A percentile compares a stretch with the other conserved stretches of the same genome.
phyloP scores from a whole-genome alignment of 2,113 vertebrate genomes.

The Oxyruncus cristatus region DNA sequence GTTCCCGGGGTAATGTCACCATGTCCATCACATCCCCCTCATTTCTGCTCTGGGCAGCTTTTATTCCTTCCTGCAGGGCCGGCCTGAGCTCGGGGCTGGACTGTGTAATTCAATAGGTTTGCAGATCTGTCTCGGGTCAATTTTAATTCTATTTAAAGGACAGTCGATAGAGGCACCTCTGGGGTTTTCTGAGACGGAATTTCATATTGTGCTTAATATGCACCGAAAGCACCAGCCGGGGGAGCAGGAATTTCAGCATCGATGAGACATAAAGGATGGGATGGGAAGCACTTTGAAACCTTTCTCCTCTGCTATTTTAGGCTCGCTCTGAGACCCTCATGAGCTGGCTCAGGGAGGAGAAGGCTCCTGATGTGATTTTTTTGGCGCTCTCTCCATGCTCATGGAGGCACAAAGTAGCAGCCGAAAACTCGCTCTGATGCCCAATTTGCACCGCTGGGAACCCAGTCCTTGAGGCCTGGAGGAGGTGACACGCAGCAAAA shows the following conservation, averaged over 20 bases:
- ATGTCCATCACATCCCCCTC: background rate
- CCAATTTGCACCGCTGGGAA: background rate
- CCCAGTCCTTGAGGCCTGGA: background rate
- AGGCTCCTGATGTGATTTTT: background rate
- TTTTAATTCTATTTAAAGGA: constrained; percentile 82
- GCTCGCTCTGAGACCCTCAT: background rate
- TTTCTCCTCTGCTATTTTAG: constrained; percentile 18
- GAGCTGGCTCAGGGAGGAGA: background rate
- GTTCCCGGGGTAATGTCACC: background rate
- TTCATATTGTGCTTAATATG: constrained; percentile 62
- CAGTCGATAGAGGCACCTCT: constrained; percentile 75
- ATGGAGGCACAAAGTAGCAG: background rate
- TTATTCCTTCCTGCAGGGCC: constrained; percentile 60
- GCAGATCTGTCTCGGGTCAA: constrained; percentile 75
- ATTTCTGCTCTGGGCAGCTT: background rate
- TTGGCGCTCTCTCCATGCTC: background rate
- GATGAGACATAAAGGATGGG: constrained; percentile 2
- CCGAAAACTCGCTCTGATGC: background rate
- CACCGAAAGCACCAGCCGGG: background rate
- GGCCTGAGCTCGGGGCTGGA: constrained; percentile 22
- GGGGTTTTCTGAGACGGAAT: constrained; percentile 68
- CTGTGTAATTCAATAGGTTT: constrained; percentile 74
- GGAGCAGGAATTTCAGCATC: constrained; percentile 30
- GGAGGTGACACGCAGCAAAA: background rate
- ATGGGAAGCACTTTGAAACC: background rate